These are phyloP conservation scores for Micromys minutus DNA, from an alignment of 2,113 vertebrate species.

Conservation along the genomic window DNA sequence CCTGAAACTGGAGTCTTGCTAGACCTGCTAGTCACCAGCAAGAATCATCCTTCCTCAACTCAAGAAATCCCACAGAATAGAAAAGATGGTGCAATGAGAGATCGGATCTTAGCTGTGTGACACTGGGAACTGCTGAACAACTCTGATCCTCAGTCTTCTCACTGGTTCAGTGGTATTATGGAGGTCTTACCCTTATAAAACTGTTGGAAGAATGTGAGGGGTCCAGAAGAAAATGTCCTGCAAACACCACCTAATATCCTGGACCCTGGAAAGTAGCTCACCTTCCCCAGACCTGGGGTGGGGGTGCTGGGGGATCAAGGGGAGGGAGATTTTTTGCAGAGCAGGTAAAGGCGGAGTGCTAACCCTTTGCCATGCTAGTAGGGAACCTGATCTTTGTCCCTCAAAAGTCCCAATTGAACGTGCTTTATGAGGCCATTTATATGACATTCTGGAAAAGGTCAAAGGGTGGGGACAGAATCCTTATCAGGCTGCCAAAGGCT, in stretches of 20 bases:
- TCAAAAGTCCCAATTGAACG: neutral
- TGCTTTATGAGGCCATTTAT: neutral
- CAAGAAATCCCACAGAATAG: neutral
- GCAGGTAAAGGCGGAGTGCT: neutral
- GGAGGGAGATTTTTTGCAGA: neutral
- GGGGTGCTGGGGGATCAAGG: fast-evolving
- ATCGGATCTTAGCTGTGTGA: neutral
- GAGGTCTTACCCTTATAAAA: neutral
- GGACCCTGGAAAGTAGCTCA: fast-evolving
- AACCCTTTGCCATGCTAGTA: neutral
- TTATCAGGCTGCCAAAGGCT: neutral
- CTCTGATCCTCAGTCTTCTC: no score
- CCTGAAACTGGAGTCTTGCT: neutral
- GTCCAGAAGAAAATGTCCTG: neutral
- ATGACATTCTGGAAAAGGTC: conserved; percentile 11
- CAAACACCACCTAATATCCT: neutral
- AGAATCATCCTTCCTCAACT: neutral
- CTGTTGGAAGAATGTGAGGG: neutral
- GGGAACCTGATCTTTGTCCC: neutral
- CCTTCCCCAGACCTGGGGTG: neutral
- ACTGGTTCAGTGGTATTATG: neutral
- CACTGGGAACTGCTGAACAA: neutral
- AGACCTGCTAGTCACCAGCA: neutral
- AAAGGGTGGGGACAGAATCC: neutral
- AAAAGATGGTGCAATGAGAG: neutral